Evolutionary conservation across 2,113 vertebrate species (phyloP).

Genomic region (Brienomyrus longianalis): DNA sequence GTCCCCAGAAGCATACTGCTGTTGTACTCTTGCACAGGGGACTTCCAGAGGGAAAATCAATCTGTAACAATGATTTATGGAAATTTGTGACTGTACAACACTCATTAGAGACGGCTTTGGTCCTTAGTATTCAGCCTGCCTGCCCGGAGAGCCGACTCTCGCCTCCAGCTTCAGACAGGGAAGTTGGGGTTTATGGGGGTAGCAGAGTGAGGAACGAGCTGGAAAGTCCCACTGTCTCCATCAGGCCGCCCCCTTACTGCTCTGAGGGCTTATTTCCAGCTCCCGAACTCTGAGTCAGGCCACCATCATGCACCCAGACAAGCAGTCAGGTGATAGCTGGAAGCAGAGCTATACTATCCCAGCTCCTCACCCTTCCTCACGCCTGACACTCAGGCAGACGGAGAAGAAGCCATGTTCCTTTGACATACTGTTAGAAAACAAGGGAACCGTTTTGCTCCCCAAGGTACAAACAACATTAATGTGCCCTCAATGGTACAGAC

Average conservation of each 20-base stretch:
- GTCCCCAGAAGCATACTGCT: not conserved
- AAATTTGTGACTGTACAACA: not conserved
- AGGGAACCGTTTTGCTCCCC: not conserved
- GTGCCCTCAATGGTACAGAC: not conserved
- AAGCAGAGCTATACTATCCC: not conserved
- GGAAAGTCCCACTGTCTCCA: slow-evolving; percentile 59
- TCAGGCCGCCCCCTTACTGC: slow-evolving; percentile 33
- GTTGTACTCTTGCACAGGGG: not conserved
- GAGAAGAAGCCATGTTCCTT: not conserved
- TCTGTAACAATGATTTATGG: slow-evolving; percentile 1
- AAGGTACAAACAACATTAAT: not conserved
- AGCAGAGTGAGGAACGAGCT: slow-evolving; percentile 28
- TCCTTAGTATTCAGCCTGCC: not conserved
- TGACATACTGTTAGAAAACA: not conserved
- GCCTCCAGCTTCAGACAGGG: slow-evolving; percentile 10
- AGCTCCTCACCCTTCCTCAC: not conserved
- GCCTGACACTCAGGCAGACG: not conserved
- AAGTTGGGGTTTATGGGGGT: slow-evolving; percentile 19
- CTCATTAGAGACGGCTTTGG: slow-evolving; percentile 7
- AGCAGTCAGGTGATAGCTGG: slow-evolving; percentile 33
- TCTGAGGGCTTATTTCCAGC: slow-evolving; percentile 32
- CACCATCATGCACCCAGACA: slow-evolving; percentile 30
- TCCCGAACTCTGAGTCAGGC: slow-evolving; percentile 33
- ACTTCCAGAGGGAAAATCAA: not conserved
- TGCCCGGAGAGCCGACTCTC: not conserved